Evolutionary conservation across 2,888 invertebrate species (phyloP), one percentile per base, ranked within the genome.

Genomic region (Chromoteleia sp.): DNA sequence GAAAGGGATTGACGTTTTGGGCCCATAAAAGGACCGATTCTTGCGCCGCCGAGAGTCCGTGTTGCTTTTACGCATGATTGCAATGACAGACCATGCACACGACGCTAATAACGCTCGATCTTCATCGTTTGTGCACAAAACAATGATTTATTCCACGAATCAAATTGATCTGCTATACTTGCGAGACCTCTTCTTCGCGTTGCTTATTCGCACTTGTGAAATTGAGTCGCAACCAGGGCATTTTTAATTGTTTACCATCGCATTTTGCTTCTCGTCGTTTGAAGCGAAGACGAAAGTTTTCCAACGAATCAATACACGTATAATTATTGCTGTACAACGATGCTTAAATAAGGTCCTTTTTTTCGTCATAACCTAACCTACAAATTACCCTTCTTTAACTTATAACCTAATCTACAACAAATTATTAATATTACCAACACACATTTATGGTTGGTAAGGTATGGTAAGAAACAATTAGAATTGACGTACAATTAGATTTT

Each of bases 1-100:
- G 77, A 79, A 76, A 83, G 83, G 83, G 83, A 81, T 81, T 79
- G 78, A 83, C 81, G 76, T 75, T 81, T 71, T 73, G 81, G 77
- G 75, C 67, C 83, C 78, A 78, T 78, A 78, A 83, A 83, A 83
- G 79, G 81, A 83, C 76, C 81, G 75, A 77, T 71, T 79, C 78
- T 76, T 67, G 73, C 73, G 65, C 73, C 68, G 68, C 45, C 50
- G 73, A 81, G 76, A 71, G 70, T 56, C 67, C 52, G 61, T 61
- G 68, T 74, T 77, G 70, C 78, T 65, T 74, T 78, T 78, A 82
- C 82, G 76, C 81, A 80, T 80, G 76, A 82, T 80, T 78, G 79
- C 81, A 80, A 83, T 82, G 83, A 80, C 82, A 80, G 77, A 79
- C 80, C 83, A 65, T 70, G 67, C 78, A 75, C 63, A 71, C 79